A percentile compares a stretch with the other conserved stretches of the same genome.
phyloP scores from a whole-genome alignment of 1,140 invertebrate species.

The Neodiprion pinetum region DNA sequence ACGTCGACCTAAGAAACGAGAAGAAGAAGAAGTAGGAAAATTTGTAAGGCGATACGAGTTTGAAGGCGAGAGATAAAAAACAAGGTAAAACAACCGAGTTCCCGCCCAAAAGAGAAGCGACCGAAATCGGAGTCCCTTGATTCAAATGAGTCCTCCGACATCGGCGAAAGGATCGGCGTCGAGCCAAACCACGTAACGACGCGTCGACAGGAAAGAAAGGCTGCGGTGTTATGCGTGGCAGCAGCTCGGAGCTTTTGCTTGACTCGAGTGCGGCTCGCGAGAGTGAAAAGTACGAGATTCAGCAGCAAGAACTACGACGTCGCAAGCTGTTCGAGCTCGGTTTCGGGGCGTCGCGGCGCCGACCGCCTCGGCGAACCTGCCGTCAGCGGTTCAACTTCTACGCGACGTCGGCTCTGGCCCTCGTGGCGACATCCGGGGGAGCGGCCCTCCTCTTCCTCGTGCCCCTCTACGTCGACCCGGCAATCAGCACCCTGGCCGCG shows the following conservation, averaged over 20 bases:
- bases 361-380: constrained; percentile 71
- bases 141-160: too few species aligned
- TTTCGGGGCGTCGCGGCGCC: constrained; percentile 63
- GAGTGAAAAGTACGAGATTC: constrained; percentile 42
- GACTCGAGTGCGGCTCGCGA: constrained; percentile 61
- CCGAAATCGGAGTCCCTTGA: too few species aligned
- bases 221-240: constrained; percentile 72
- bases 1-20: constrained; percentile 17
- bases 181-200: too few species aligned
- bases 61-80: constrained; percentile 52
- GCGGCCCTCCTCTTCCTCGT: constrained; percentile 86
- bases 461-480: constrained; percentile 88
- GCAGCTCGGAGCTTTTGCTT: constrained; percentile 84
- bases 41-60: neutral
- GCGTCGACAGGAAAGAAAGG: too few species aligned
- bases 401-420: constrained; percentile 78
- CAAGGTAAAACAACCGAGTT: too few species aligned
- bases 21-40: constrained; percentile 48
- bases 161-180: too few species aligned
- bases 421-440: constrained; percentile 80
- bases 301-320: constrained; percentile 73
- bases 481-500: constrained; percentile 84
- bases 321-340: constrained; percentile 74
- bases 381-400: constrained; percentile 80
- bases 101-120: too few species aligned